Conservation (phyloP, 2,888 invertebrate genomes). For the Aporophyla nigra region DNA sequence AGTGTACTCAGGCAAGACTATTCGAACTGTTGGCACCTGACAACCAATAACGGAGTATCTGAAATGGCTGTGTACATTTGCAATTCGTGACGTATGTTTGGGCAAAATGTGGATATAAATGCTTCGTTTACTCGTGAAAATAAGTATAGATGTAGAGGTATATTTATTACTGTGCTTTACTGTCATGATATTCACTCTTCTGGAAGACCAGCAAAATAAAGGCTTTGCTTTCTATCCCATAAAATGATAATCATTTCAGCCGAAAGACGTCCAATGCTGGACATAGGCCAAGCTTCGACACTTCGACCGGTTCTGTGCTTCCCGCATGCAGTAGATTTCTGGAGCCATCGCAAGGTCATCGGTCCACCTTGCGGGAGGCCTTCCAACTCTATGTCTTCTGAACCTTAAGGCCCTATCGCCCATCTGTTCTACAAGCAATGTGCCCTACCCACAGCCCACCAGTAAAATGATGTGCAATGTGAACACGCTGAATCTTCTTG, state of each 20-base stretch:
- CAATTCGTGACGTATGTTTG: constrained; percentile 6
- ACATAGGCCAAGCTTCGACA: too few relatives aligned
- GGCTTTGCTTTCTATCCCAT: constrained; percentile 1
- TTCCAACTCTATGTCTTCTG: too few relatives aligned
- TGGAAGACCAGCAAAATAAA: neutral
- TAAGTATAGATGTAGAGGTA: neutral
- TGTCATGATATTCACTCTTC: neutral
- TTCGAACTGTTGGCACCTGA: constrained; percentile 29
- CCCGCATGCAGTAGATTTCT: too few relatives aligned
- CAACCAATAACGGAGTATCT: constrained; percentile 33
- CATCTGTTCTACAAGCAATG: too few relatives aligned
- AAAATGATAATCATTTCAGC: neutral
- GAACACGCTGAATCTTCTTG: constrained; percentile 14
- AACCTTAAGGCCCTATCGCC: too few relatives aligned
- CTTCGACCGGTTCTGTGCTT: too few relatives aligned
- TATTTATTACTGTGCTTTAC: constrained; percentile 4
- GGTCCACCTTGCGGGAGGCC: too few relatives aligned
- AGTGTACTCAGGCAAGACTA: constrained; percentile 28
- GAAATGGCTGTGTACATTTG: constrained; percentile 32
- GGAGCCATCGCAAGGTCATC: too few relatives aligned
- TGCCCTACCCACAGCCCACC: too few relatives aligned
- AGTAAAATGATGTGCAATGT: neutral
- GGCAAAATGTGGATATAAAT: constrained; percentile 13
- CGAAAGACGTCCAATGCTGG: too few relatives aligned
- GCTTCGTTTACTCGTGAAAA: neutral